Conservation (phyloP, 2,888 invertebrate species). For the Portevinia maculata region DNA sequence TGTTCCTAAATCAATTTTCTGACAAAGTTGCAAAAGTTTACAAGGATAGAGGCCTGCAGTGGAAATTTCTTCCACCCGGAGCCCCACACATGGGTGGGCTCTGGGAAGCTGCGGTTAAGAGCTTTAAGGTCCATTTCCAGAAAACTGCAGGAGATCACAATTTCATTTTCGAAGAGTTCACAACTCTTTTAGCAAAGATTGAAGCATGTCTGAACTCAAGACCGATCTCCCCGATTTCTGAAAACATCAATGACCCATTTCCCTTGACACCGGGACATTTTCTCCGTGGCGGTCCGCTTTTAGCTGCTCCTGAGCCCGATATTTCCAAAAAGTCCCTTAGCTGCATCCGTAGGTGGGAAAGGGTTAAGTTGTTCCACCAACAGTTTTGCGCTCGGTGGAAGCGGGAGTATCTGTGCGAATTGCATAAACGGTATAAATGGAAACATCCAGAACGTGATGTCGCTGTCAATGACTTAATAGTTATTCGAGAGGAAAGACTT, state of each 20-base stretch:
- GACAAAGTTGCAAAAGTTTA: no score
- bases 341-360: slow-evolving; percentile 2
- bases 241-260: slow-evolving; percentile 24
- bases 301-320: slow-evolving; percentile 26
- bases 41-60: neutral
- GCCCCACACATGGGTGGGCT: slow-evolving; percentile 15
- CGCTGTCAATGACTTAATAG: slow-evolving; percentile 24
- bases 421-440: slow-evolving; percentile 46
- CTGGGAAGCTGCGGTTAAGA: slow-evolving; percentile 22
- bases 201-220: slow-evolving; percentile 30
- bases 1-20: no score
- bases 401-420: slow-evolving; percentile 42
- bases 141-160: neutral
- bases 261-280: slow-evolving; percentile 44
- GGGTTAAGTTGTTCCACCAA: slow-evolving; percentile 16
- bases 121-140: slow-evolving; percentile 12
- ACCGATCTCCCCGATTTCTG: slow-evolving; percentile 32
- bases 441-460: slow-evolving; percentile 27
- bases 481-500: slow-evolving; percentile 42
- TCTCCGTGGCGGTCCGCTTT: slow-evolving; percentile 31
- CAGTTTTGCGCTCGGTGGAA: slow-evolving; percentile 52
- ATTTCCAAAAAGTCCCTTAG: slow-evolving; percentile 1
- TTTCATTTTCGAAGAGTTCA: slow-evolving; percentile 41
- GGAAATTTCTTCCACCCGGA: slow-evolving; percentile 17
- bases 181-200: slow-evolving; percentile 23